Percentiles rank a stretch among this genome's conserved stretches.
Evolutionary conservation across 2,888 invertebrate genomes (phyloP).

Genomic region (Papilio gigon): DNA sequence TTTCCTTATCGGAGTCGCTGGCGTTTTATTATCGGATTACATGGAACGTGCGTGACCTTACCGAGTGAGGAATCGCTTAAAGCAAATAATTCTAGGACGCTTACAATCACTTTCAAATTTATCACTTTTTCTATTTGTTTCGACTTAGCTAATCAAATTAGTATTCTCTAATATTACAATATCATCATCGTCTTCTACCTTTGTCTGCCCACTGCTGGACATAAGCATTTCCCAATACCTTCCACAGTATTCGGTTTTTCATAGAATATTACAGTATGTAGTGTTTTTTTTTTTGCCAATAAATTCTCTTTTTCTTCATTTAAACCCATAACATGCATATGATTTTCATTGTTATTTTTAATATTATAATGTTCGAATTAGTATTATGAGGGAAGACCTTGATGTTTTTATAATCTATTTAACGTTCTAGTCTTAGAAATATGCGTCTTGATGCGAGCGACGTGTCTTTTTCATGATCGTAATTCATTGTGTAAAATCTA

Average conservation of each 20-base stretch:
- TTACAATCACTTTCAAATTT: background rate
- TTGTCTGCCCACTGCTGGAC: no score
- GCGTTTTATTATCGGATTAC: conserved; percentile 31
- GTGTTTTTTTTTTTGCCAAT: no score
- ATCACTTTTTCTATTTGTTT: no score
- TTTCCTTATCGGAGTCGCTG: conserved; percentile 7
- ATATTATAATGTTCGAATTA: background rate
- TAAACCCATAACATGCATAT: no score
- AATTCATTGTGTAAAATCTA: conserved; percentile 32
- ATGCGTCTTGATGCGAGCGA: background rate
- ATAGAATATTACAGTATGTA: no score
- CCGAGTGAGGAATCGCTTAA: background rate
- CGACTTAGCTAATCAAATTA: no score
- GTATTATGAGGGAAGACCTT: background rate
- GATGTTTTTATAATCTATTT: background rate
- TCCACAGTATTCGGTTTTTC: no score
- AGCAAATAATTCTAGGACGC: background rate
- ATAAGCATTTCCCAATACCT: no score
- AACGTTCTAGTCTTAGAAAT: background rate
- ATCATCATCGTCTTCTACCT: no score
- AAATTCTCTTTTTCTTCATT: no score
- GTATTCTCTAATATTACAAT: no score
- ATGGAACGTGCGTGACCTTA: conserved; percentile 18
- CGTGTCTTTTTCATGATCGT: conserved; percentile 14
- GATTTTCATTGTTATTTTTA: no score